Conservation (phyloP, 2,797 vertebrate species). For the Galago senegalensis region DNA sequence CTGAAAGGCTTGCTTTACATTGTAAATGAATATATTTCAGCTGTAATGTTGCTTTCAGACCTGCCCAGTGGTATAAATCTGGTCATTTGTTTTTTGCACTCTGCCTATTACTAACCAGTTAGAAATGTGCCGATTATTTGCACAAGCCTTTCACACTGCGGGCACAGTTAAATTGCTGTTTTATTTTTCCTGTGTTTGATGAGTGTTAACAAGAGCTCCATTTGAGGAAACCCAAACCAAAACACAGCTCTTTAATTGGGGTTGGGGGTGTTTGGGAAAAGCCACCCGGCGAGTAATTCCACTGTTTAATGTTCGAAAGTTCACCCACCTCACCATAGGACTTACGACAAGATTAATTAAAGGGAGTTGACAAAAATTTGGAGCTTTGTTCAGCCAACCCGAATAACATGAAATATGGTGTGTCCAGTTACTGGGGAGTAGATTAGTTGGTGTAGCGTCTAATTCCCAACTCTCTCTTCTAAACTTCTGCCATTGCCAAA, state of each 20-base stretch:
- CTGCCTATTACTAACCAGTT: slow-evolving; percentile 76
- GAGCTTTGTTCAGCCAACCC: slow-evolving; percentile 30
- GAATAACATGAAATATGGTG: not conserved
- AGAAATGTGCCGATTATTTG: slow-evolving; percentile 83
- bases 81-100: slow-evolving; percentile 79
- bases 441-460: not conserved
- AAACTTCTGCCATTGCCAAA: not conserved
- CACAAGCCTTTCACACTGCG: slow-evolving; percentile 79
- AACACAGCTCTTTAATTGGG: slow-evolving; percentile 82
- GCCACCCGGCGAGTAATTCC: slow-evolving; percentile 81
- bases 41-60: slow-evolving; percentile 77
- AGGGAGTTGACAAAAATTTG: slow-evolving; percentile 54
- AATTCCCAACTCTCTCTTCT: not conserved
- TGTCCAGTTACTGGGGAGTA: not conserved
- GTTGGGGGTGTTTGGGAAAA: slow-evolving; percentile 81
- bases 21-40: slow-evolving; percentile 82
- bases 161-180: slow-evolving; percentile 82
- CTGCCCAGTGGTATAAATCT: slow-evolving; percentile 79
- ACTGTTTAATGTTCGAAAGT: slow-evolving; percentile 69
- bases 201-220: slow-evolving; percentile 83
- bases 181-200: slow-evolving; percentile 86
- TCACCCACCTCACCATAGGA: slow-evolving; percentile 54
- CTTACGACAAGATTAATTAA: slow-evolving; percentile 76
- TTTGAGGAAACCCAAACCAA: slow-evolving; percentile 84
- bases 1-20: slow-evolving; percentile 78